Evolutionary conservation across 2,797 vertebrate species (phyloP).

Genomic region (Gorsachius magnificus): DNA sequence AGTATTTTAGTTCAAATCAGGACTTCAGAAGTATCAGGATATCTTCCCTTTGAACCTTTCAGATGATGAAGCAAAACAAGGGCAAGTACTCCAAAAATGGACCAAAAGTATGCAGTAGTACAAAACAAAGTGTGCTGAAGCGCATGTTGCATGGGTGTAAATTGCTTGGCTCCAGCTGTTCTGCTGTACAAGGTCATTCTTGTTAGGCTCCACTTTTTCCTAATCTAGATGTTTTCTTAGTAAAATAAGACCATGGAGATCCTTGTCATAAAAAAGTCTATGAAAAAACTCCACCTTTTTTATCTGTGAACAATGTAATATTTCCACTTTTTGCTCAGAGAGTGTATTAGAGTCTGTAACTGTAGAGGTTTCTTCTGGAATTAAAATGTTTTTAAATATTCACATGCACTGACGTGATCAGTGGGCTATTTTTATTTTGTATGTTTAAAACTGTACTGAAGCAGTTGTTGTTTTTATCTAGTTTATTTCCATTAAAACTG

Average conservation of each 20-base stretch:
- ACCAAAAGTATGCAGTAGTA: background rate
- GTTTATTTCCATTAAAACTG: background rate
- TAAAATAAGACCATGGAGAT: background rate
- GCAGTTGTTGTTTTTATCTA: background rate
- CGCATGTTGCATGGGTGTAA: accelerated
- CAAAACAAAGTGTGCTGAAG: background rate
- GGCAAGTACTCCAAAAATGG: background rate
- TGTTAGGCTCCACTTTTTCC: background rate
- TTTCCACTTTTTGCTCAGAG: background rate
- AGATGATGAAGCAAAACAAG: background rate
- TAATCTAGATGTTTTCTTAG: background rate
- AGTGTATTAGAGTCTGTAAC: background rate
- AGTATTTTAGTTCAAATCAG: background rate
- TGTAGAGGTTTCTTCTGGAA: background rate
- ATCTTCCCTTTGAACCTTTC: background rate
- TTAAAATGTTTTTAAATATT: background rate
- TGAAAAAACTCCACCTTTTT: accelerated
- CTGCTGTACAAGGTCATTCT: background rate
- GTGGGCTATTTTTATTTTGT: background rate
- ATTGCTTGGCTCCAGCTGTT: background rate
- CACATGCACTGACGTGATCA: background rate
- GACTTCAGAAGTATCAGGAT: background rate
- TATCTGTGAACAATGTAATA: background rate
- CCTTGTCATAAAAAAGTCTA: background rate
- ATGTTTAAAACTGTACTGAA: background rate